Base-by-base conservation (phyloP, 2,797 vertebrate species). In the Chlorospingus flavigularis region DNA sequence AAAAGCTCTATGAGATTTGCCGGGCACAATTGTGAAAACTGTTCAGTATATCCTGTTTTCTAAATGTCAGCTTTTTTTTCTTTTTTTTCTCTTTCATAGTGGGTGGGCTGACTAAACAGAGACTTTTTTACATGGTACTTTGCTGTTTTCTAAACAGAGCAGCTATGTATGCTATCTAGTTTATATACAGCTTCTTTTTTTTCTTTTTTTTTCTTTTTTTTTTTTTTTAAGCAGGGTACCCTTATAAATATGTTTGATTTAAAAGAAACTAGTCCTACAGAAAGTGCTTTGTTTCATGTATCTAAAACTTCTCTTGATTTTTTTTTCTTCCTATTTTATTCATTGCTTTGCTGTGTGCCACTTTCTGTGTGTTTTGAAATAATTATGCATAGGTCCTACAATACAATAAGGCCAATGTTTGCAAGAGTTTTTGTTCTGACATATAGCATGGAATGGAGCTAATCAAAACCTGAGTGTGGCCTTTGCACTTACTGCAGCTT, bases 81-180 rank as follows among this genome's bases (percentile, higher is more conserved):
- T 89, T 94, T 97, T 95, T 93, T 95, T 86, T 45, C 31, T 31
- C 83, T 94, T 92, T 93, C 91, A 61, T 85, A 95, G 97, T 98
- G 98, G 97, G 98, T 98, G 98, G 98, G 97, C 98, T 98, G 93
- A 90, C 95, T 97, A 96, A 97, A 97, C 94, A 96, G 97, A 98
- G 97, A 95, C 92, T 96, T 98, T 97, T 97, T 98, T 97, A 97
- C 97, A 95, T 97, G 96, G 97, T 97, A 96, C 97, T 98, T 97
- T 91, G 95, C 97, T 98, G 91, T 97, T 97, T 97, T 97, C 97
- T 97, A 98, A 98, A 98, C 97, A 98, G 95, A 98, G 93, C 95
- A 96, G 97, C 94, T 97, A 97, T 95, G 97, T 96, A 96, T 96
- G 96, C 96, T 97, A 91, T 98, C 97, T 97, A 95, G 95, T 97